These are phyloP conservation scores for Pogonocichla stellata DNA, from an alignment of 2,113 vertebrate species.

Conservation along the genomic window DNA sequence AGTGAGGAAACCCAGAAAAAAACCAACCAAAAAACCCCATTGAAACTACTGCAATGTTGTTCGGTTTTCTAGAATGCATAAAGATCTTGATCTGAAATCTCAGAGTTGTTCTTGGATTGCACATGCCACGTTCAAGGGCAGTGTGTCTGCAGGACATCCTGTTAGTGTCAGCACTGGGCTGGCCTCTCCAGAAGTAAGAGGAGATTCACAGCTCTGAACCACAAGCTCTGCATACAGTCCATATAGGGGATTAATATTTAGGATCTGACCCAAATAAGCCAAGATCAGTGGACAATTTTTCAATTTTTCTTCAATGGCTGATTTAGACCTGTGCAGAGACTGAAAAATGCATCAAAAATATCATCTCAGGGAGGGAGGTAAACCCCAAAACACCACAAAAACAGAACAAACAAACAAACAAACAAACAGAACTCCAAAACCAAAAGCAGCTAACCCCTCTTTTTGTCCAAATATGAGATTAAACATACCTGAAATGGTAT, in stretches of 20 bases:
- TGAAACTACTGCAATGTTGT: neutral
- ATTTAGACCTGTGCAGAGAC: neutral
- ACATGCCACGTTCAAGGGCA: neutral
- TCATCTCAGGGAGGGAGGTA: accelerated
- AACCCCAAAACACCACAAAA: too few relatives aligned
- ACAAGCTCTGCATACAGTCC: neutral
- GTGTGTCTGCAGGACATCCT: neutral
- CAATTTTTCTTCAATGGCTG: neutral
- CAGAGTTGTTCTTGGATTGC: neutral
- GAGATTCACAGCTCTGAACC: neutral
- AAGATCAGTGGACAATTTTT: neutral
- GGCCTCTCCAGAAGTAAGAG: neutral
- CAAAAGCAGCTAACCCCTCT: neutral
- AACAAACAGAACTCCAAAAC: neutral
- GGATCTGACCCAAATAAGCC: neutral
- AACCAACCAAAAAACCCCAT: neutral
- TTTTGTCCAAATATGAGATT: neutral
- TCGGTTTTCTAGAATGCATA: neutral
- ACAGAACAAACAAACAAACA: neutral
- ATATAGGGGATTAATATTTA: neutral
- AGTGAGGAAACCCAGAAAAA: neutral
- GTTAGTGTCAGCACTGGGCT: neutral
- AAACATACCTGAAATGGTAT: constrained; percentile 19
- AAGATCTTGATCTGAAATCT: neutral
- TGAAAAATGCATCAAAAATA: neutral